Base-by-base conservation (phyloP, 2,888 invertebrate genomes). In the Calephelis perditalis region DNA sequence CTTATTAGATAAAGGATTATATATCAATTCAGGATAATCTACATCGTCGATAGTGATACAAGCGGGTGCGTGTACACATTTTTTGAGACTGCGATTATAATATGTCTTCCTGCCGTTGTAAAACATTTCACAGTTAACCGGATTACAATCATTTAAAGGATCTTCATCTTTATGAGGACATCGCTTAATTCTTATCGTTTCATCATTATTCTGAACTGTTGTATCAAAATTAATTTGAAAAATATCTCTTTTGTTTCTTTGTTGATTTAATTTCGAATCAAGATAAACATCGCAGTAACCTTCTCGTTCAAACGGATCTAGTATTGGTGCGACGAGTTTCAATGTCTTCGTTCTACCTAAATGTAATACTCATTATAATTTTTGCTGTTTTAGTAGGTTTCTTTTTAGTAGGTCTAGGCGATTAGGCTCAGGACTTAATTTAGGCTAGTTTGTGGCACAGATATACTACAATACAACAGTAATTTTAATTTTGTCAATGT, bases 171-270 rank as follows among this genome's bases (percentile, higher is more conserved):
- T 56, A 9, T 73, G 62, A 2, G 70, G 65, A 66, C 87, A 89
- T 7, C 62, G 61, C 58, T 68, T 75, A 2, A 75, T 59, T 35
- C 69, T 68, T 15, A 65, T 63, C 3, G 70, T 57, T n/a, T 62
- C 67, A 11, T 67, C 66, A 5, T 66, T 63, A 8, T 70, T 70
- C 8, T 68, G 69, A 7, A 79, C n/a, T 12, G 66, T 70, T 0
- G 88, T 86, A 65, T 88, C 78, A 46, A 89, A 87, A 40, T 72
- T 64, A 11, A 89, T 77, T 66, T 74, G 81, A 0, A 86, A 63
- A 1, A 70, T 70, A 10, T 85, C 73, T 65, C 84, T 77, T 66
- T 73, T 70, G 7, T 71, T 70, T 46, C 68, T 75, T 5, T 66
- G 70, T 62, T 65, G 71, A 12, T 67, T 67, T 6, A 76, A 71